Percentiles rank a stretch among this genome's conserved stretches.
Conservation (phyloP, 2,797 vertebrate genomes). For the Falco novaeseelandiae region DNA sequence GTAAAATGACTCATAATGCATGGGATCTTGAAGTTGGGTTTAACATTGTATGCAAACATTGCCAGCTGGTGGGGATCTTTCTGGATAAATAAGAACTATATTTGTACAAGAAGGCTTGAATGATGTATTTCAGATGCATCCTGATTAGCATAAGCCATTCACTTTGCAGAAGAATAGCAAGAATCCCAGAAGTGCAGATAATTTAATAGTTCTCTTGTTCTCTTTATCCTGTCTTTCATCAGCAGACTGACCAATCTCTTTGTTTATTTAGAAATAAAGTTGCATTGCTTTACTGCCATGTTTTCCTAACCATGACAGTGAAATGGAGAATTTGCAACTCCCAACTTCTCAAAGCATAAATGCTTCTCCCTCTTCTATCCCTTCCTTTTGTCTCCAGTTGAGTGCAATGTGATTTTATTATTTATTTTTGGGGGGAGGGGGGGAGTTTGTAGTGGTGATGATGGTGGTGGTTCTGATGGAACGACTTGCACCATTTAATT, state of each 20-base stretch:
- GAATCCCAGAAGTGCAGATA: conserved; percentile 52
- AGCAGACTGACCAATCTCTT: not conserved
- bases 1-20: conserved; percentile 55
- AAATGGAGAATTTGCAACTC: not conserved
- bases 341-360: not conserved
- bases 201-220: conserved; percentile 59
- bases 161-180: conserved; percentile 48
- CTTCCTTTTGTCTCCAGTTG: not conserved
- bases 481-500: not conserved
- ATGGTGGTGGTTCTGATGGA: not conserved
- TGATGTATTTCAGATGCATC: conserved; percentile 62
- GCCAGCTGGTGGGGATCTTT: conserved; percentile 65
- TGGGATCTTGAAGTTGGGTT: conserved; percentile 43
- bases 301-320: not conserved
- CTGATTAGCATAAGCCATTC: conserved; percentile 64
- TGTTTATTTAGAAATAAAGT: conserved; percentile 28
- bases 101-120: conserved; percentile 56
- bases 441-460: too few species aligned
- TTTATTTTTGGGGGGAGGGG: not conserved
- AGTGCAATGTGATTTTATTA: not conserved
- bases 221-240: conserved; percentile 10
- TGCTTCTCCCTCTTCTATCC: not conserved
- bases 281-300: not conserved
- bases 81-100: conserved; percentile 63
- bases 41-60: conserved; percentile 67